phyloP scores from a whole-genome alignment of 2,888 invertebrate species.

The Lymantria dispar region DNA sequence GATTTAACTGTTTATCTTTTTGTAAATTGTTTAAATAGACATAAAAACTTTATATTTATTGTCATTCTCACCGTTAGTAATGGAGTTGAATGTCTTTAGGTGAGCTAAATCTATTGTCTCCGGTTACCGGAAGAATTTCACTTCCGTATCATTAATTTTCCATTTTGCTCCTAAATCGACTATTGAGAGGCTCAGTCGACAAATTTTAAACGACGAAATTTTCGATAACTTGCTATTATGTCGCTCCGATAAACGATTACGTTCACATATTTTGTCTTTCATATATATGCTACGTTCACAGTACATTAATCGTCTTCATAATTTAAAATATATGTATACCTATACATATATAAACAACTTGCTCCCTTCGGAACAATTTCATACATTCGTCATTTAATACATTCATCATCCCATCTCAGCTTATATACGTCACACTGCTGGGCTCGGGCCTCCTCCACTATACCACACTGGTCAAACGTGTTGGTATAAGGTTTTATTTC shows the following conservation, averaged over 20 bases:
- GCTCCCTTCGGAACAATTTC: no score
- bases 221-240: slow-evolving; percentile 58
- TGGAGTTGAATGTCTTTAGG: slow-evolving; percentile 40
- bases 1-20: no score
- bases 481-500: no score
- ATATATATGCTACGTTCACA: slow-evolving; percentile 11
- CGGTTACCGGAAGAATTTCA: slow-evolving; percentile 62
- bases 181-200: slow-evolving; percentile 55
- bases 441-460: no score
- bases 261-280: slow-evolving; percentile 37
- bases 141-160: slow-evolving; percentile 74
- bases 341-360: no score
- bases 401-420: no score
- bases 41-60: no score
- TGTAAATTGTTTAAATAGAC: no score
- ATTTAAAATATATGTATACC: neutral
- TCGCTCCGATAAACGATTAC: slow-evolving; percentile 41
- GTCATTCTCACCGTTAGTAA: slow-evolving; percentile 24
- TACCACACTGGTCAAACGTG: no score
- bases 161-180: slow-evolving; percentile 66
- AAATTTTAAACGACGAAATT: slow-evolving; percentile 57
- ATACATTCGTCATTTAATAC: no score
- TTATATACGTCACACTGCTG: no score
- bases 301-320: slow-evolving; percentile 11
- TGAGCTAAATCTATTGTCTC: slow-evolving; percentile 58